Evolutionary conservation across 2,797 vertebrate species (phyloP).

Genomic region (Sebastes kiyomatsui): DNA sequence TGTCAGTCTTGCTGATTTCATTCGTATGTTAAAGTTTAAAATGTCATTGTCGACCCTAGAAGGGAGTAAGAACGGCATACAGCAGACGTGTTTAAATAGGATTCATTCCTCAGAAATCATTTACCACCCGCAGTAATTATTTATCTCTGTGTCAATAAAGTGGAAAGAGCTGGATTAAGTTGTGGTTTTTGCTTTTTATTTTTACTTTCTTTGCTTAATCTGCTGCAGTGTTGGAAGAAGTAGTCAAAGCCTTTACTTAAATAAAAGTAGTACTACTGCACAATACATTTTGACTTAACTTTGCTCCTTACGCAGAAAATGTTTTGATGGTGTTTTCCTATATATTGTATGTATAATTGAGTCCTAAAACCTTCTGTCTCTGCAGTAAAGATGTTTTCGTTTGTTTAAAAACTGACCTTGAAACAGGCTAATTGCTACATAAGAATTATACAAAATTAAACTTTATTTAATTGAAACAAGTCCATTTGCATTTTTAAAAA

Average conservation of each 20-base stretch:
- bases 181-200: not conserved
- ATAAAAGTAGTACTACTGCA: not conserved
- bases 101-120: not conserved
- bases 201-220: not conserved
- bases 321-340: not conserved
- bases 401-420: not conserved
- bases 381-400: not conserved
- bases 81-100: not conserved
- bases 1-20: not conserved
- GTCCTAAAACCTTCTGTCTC: not conserved
- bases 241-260: not conserved
- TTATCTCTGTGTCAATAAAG: constrained; percentile 64
- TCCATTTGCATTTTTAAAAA: not conserved
- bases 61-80: not conserved
- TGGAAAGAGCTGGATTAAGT: constrained; percentile 32
- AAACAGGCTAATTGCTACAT: too few relatives aligned
- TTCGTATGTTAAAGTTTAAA: constrained; percentile 4
- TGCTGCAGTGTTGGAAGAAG: too few relatives aligned
- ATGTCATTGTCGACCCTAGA: not conserved
- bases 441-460: not conserved
- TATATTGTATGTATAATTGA: not conserved
- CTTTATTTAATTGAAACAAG: not conserved
- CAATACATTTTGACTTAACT: too few relatives aligned
- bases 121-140: not conserved
- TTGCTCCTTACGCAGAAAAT: not conserved